Percentiles rank a stretch among this genome's conserved stretches.
Conservation (phyloP, 1,140 invertebrate genomes). For the Solenopsis invicta region DNA sequence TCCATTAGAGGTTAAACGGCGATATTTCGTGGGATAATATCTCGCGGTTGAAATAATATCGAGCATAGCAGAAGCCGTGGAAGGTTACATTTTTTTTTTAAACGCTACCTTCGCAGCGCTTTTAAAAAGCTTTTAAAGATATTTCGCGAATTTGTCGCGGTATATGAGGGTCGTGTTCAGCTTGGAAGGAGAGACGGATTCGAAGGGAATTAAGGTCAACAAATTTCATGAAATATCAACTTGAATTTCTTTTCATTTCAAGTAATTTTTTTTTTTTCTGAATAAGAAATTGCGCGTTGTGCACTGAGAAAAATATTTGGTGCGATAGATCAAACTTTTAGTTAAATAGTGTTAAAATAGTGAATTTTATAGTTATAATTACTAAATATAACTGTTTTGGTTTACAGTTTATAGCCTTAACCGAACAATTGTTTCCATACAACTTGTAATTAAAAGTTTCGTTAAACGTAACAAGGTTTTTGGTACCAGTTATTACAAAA, state of each 20-base stretch:
- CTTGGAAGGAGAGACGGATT: neutral
- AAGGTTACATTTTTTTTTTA: constrained; percentile 2
- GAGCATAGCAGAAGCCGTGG: neutral
- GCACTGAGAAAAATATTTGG: neutral
- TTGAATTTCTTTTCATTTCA: neutral
- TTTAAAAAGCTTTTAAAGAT: constrained; percentile 34
- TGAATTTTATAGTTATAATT: too few species aligned
- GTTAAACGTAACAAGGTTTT: too few species aligned
- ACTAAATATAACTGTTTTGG: too few species aligned
- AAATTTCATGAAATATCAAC: neutral
- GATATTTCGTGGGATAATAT: constrained; percentile 2
- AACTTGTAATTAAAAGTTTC: too few species aligned
- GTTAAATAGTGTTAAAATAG: too few species aligned
- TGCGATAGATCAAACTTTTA: too few species aligned
- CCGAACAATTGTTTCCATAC: too few species aligned
- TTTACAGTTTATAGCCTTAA: too few species aligned
- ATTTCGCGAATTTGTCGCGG: neutral
- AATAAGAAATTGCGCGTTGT: constrained; percentile 5
- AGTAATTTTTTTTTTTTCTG: neutral
- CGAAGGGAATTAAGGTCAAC: neutral
- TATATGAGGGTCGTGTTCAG: neutral
- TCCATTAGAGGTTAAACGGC: neutral
- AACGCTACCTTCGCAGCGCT: neutral
- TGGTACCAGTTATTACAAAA: too few species aligned
- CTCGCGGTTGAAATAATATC: neutral